Base-by-base conservation (phyloP, 2,113 vertebrate genomes). In the Oreochromis aureus region DNA sequence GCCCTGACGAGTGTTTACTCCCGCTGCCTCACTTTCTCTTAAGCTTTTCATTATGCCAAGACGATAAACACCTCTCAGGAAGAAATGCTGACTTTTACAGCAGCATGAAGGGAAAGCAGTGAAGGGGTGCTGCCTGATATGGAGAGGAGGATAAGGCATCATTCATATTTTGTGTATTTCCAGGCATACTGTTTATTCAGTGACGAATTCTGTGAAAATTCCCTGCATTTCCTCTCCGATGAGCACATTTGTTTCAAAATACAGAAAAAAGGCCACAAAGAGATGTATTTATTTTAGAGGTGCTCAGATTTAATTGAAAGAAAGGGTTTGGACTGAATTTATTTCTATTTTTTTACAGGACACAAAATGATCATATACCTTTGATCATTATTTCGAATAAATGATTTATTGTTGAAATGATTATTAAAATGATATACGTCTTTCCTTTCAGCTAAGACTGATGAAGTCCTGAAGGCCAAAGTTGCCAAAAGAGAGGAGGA, bases 401-500 rank as follows among this genome's bases (percentile, higher is more conserved):
- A 18, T 30, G 15, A 51, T 39, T 9, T 2, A 13, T 58, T 78
- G 1, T 44, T 51, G 15, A 5, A 55, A 22, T 46, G 16, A 46
- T 36, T 5, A 24, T 27, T 24, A 9, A 55, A 30, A 44, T 81
- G 2, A 5, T 58, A 3, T 39, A 12, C 6, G 2, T 88, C 91
- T 88, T 83, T 93, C 10, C 93, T 96, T 94, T 46, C 63, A 99
- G 98, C 98, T 41, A 99, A 98, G 96, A 98, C 98, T 18, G 98
- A 99, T 53, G 98, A 99, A 95, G 98, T 95, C 0, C 82, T 99
- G 85, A 98, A 97, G 93, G 98, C 98, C 84, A 99, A 98, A 95
- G 97, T 98, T 91, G 94, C 94, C 55, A 98, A 97, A 92, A 97
- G 96, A 88, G 98, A 98, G 84, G 97, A 98, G 63, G 98, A 98